Conservation (phyloP, 2,888 invertebrate genomes). For the Aphrophora alni region DNA sequence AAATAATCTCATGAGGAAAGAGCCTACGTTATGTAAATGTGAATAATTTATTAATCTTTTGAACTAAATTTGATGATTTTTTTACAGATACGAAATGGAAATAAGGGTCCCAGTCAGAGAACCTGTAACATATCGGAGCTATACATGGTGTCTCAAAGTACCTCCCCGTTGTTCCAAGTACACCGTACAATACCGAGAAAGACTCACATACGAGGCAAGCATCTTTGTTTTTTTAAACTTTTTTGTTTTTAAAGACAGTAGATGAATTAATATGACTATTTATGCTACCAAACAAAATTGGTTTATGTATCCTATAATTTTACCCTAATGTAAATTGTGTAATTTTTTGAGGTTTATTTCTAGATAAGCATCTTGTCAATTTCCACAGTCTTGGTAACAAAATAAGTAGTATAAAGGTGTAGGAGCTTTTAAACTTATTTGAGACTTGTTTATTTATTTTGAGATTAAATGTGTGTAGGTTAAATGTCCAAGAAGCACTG, state of each 20-base stretch:
- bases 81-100: constrained; percentile 39
- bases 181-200: constrained; percentile 47
- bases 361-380: too few species aligned
- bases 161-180: constrained; percentile 52
- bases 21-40: too few species aligned
- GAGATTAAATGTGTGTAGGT: too few species aligned
- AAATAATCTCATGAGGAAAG: too few species aligned
- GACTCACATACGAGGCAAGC: constrained; percentile 47
- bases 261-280: too few species aligned
- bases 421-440: too few species aligned
- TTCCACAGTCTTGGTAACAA: too few species aligned
- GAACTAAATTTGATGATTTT: background rate
- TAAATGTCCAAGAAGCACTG: too few species aligned
- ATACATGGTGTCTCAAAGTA: constrained; percentile 51
- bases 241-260: background rate
- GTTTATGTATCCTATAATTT: background rate
- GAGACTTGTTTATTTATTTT: too few species aligned
- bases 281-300: too few species aligned
- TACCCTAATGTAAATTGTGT: background rate
- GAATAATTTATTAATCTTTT: too few species aligned
- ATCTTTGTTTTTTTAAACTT: background rate
- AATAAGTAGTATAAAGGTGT: too few species aligned
- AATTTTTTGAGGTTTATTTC: background rate
- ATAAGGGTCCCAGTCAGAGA: constrained; percentile 47
- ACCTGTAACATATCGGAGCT: constrained; percentile 48